Evolutionary conservation across 2,888 invertebrate genomes (phyloP).

Genomic region (Pilophorus perplexus): DNA sequence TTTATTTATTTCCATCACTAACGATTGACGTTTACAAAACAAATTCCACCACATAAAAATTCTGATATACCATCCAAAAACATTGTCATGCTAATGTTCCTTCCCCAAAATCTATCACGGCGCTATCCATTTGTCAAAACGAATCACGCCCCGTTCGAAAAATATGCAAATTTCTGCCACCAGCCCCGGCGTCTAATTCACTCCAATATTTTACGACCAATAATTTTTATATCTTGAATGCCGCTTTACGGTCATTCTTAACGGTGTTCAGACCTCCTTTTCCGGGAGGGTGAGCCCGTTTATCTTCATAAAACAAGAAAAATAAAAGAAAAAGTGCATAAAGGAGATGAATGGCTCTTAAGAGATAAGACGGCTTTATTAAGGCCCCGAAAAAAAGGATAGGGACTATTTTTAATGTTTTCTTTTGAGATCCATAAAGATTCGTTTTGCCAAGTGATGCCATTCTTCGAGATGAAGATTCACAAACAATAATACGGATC

Average conservation of each 20-base stretch:
- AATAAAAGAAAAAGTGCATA: constrained; percentile 31
- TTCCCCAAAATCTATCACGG: too few relatives aligned
- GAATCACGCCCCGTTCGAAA: constrained; percentile 29
- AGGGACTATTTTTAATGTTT: constrained; percentile 30
- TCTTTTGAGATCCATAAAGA: constrained; percentile 31
- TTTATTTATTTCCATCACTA: too few relatives aligned
- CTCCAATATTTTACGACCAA: constrained; percentile 39
- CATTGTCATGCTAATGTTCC: too few relatives aligned
- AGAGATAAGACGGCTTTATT: constrained; percentile 40
- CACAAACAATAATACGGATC: too few relatives aligned
- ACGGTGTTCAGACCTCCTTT: constrained; percentile 33
- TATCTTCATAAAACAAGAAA: constrained; percentile 38
- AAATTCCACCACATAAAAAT: too few relatives aligned
- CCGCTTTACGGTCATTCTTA: constrained; percentile 39
- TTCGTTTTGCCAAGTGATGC: too few relatives aligned
- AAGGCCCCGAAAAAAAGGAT: constrained; percentile 7
- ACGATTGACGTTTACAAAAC: too few relatives aligned
- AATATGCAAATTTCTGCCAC: constrained; percentile 26
- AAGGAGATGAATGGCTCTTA: constrained; percentile 39
- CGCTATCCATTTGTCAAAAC: constrained; percentile 33
- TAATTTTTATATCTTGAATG: constrained; percentile 39
- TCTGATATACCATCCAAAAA: too few relatives aligned
- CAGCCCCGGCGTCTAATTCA: constrained; percentile 27
- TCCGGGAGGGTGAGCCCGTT: constrained; percentile 34
- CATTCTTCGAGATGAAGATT: too few relatives aligned